Base-by-base conservation (phyloP, 2,797 vertebrate species). In the Cygnus olor region DNA sequence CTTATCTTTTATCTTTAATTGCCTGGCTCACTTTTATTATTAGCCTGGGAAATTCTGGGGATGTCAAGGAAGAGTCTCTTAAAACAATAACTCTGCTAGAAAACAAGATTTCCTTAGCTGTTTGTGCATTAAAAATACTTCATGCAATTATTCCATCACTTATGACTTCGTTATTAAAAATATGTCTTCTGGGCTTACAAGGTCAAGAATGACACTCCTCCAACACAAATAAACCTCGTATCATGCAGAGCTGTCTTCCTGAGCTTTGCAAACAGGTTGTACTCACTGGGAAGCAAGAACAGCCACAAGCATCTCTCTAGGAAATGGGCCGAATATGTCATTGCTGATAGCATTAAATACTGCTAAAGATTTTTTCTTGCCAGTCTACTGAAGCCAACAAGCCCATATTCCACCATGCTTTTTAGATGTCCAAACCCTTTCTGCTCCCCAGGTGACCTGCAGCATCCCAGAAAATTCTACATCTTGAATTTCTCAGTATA, bases 1-100 rank as follows among this genome's bases (percentile, higher is more conserved):
- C 89, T 88, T 81, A 87, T 60, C 63, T 93, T 53, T 73, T 76
- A 76, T 73, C 38, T 90, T 91, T 80, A 93, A 90, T 72, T 86
- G 58, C 13, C 14, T 73, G 20, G 19, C 11, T 89, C n/a, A 70
- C 71, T 84, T 73, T 68, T 90, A 92, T 82, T 89, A 85, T 66
- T 82, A 85, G n/a, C 56, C 42, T 73, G 47, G 34, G 64, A 93
- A 95, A 90, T 88, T 90, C 66, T 85, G 27, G 14, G 7, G 19
- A 79, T 66, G 76, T 86, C 65, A 72, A 82, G 84, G 60, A 92
- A 78, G 10, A 78, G 30, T 47, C 27, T 60, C 66, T 88, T 85
- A 64, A 73, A 90, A 87, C 40, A 74, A 69, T 34, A 19, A 86
- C n/a, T 60, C 15, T 24, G 40, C 9, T 38, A 71, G 93, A 77